phyloP scores from a whole-genome alignment of 2,888 invertebrate species.

The Trilocha varians region DNA sequence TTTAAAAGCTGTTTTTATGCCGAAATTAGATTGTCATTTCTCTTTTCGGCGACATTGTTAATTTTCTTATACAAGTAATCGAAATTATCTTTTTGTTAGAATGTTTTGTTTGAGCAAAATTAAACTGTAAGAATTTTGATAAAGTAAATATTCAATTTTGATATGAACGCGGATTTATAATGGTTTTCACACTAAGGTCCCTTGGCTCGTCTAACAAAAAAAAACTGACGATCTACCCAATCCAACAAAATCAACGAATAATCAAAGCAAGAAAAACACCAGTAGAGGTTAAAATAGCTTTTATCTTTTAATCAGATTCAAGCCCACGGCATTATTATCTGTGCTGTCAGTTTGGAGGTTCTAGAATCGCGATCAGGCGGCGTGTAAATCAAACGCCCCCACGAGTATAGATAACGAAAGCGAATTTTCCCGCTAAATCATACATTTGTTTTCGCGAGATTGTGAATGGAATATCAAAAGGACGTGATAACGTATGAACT shows the following conservation, averaged over 20 bases:
- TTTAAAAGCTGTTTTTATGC: conserved; percentile 26
- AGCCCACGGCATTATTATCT: background rate
- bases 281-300: background rate
- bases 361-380: conserved; percentile 25
- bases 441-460: conserved; percentile 51
- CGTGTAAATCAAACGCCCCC: conserved; percentile 64
- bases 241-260: too few species aligned
- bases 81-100: background rate
- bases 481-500: conserved; percentile 22
- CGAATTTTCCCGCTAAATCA: conserved; percentile 57
- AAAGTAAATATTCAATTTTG: too few species aligned
- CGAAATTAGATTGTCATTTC: conserved; percentile 19
- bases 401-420: conserved; percentile 47
- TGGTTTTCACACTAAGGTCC: too few species aligned
- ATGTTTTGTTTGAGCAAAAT: conserved; percentile 1
- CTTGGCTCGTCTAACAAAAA: too few species aligned
- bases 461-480: conserved; percentile 37
- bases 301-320: background rate
- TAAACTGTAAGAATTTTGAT: conserved; percentile 3
- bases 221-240: too few species aligned
- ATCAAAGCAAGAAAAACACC: too few species aligned
- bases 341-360: conserved; percentile 7
- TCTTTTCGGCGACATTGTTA: conserved; percentile 4
- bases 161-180: too few species aligned
- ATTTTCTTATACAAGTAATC: conserved; percentile 5